phyloP scores from a whole-genome alignment of 2,797 vertebrate species.

The Sternarchorhynchus goeldii region DNA sequence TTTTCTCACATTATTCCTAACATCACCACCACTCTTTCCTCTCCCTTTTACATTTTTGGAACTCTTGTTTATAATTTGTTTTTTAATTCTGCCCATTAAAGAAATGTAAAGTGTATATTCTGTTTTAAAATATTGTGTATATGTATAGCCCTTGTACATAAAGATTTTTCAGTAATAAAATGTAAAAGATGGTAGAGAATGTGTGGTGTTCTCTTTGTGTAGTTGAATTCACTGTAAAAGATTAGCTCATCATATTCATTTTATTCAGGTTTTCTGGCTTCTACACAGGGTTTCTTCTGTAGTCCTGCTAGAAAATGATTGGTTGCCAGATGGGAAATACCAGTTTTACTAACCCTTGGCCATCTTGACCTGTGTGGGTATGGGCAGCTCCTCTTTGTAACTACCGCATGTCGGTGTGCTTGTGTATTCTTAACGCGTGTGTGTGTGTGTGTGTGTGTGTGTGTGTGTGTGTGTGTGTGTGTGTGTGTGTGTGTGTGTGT shows the following conservation, averaged over 20 bases:
- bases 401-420: too few relatives aligned
- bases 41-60: background rate
- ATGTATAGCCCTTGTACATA: slow-evolving; percentile 13
- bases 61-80: background rate
- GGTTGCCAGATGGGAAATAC: background rate
- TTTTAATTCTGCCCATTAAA: background rate
- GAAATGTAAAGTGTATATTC: background rate
- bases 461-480: too few relatives aligned
- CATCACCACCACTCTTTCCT: background rate
- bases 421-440: too few relatives aligned
- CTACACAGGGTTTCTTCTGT: background rate
- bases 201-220: slow-evolving; percentile 9
- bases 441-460: too few relatives aligned
- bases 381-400: too few relatives aligned
- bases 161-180: slow-evolving; percentile 12
- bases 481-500: slow-evolving; percentile 26
- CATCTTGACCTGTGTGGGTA: too few relatives aligned
- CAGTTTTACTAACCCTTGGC: too few relatives aligned
- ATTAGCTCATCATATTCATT: too few relatives aligned
- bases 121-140: background rate
- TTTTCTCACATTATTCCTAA: background rate
- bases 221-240: too few relatives aligned
- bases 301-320: background rate
- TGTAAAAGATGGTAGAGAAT: background rate
- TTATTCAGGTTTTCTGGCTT: too few relatives aligned